phyloP scores from a whole-genome alignment of 2,113 vertebrate species.

The Anseranas semipalmata region DNA sequence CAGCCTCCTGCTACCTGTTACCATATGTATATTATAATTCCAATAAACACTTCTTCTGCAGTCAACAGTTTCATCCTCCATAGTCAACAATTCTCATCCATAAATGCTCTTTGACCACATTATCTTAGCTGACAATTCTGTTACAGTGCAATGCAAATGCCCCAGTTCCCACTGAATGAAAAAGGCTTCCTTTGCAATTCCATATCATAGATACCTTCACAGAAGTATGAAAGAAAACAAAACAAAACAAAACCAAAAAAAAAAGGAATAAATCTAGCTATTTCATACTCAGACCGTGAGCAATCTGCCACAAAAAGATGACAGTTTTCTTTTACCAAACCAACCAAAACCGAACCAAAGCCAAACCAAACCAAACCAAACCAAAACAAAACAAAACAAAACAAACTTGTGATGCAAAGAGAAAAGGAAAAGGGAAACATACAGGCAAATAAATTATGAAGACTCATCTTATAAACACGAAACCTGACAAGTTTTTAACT shows the following conservation, averaged over 20 bases:
- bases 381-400: too few relatives aligned
- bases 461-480: not conserved
- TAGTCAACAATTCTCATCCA: not conserved
- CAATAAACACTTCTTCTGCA: not conserved
- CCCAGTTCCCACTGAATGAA: not conserved
- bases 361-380: too few relatives aligned
- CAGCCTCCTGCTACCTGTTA: not conserved
- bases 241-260: not conserved
- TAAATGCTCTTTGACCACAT: not conserved
- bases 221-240: not conserved
- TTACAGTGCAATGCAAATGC: not conserved
- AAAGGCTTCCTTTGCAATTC: not conserved
- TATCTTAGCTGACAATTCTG: not conserved
- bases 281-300: not conserved
- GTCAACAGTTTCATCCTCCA: not conserved
- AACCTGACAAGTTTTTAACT: not conserved
- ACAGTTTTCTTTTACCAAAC: not conserved
- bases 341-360: too few relatives aligned
- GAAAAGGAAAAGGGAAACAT: not conserved
- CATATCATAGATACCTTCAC: not conserved
- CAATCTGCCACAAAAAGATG: not conserved
- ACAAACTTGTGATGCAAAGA: not conserved
- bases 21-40: not conserved
- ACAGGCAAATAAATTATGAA: conserved; percentile 7
- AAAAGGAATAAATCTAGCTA: too few relatives aligned